Base-by-base conservation (phyloP, 1,140 invertebrate species). In the Drosophila lacertosa region DNA sequence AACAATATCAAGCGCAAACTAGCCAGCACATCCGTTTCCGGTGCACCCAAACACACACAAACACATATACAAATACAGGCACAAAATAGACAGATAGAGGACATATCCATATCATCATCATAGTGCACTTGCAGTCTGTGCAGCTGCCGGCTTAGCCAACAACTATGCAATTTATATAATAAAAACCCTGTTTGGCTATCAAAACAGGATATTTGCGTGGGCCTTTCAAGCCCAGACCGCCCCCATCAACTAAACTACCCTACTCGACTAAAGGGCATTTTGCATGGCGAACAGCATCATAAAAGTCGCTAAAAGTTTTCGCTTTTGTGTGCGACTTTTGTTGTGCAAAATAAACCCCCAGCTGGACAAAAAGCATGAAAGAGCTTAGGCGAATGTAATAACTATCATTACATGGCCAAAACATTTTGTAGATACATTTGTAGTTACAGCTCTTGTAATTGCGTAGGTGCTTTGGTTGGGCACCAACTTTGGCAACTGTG, bases 1-100 rank as follows among this genome's bases (percentile, higher is more conserved):
- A 81, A 74, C 69, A 68, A 74, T 81, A 81, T 86, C 82, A 88
- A 88, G 81, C 82, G 77, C 84, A 89, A 89, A 89, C 82, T 86
- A 89, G 81, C 88, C 77, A 89, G 64, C 55, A 86, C 76, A 79
- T 89, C 86, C 86, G 86, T 7, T 89, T 89, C 89, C 84, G 84
- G 72, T 71, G 47, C 54, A 58, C 53, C 69, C 77, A 60, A 69
- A 62, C 62, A 74, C 47, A 70, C 29, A 39, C 42, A 63, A 60
- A 55, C 13, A 63, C 51, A 29, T 40, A 54, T 48, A 54, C 33
- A 33, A 22, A 29, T 4, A 11, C 24, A 35, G 22, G 57, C 24
- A 42, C 22, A 64, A 11, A 42, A 63, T 16, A 55, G 5, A 40
- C 5, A 40, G 22, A 57, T 57, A 57, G 22, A 29, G 63, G 35